Conservation (phyloP, 1,140 invertebrate species). For the Leptonema lineaticorne region DNA sequence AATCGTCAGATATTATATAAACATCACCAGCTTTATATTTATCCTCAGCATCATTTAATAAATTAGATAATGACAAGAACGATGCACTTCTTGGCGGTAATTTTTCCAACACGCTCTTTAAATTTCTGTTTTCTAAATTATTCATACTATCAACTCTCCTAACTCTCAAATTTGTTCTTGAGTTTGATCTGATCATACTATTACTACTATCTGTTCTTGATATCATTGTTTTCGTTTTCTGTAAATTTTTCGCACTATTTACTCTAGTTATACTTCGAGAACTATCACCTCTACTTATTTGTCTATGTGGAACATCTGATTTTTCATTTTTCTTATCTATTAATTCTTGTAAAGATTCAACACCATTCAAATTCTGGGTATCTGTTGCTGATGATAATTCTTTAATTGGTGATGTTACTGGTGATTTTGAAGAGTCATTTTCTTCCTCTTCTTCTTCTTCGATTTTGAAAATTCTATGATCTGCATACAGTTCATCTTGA, state of each 20-base stretch:
- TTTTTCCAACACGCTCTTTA: conserved; percentile 51
- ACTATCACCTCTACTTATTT: conserved; percentile 47
- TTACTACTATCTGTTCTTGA: conserved; percentile 41
- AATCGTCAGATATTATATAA: conserved; percentile 17
- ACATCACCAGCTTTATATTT: conserved; percentile 22
- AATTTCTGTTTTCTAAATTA: conserved; percentile 50
- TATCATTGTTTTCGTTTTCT: background rate
- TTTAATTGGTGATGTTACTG: conserved; percentile 14
- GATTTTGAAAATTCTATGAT: conserved; percentile 53
- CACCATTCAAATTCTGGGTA: background rate
- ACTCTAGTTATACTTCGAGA: conserved; percentile 50
- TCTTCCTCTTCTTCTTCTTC: conserved; percentile 54
- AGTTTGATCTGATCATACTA: conserved; percentile 48
- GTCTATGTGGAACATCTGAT: conserved; percentile 12
- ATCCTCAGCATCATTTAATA: conserved; percentile 42
- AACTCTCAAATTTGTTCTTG: conserved; percentile 45
- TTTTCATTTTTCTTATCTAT: conserved; percentile 8
- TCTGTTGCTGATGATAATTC: conserved; percentile 1
- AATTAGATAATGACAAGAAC: conserved; percentile 52
- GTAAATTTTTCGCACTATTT: conserved; percentile 8
- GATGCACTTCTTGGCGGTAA: conserved; percentile 55
- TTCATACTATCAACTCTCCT: conserved; percentile 54
- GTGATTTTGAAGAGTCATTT: conserved; percentile 14
- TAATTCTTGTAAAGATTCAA: background rate
- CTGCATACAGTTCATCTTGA: conserved; percentile 52